Conservation (phyloP, 2,113 vertebrate species). For the Phasianus colchicus region DNA sequence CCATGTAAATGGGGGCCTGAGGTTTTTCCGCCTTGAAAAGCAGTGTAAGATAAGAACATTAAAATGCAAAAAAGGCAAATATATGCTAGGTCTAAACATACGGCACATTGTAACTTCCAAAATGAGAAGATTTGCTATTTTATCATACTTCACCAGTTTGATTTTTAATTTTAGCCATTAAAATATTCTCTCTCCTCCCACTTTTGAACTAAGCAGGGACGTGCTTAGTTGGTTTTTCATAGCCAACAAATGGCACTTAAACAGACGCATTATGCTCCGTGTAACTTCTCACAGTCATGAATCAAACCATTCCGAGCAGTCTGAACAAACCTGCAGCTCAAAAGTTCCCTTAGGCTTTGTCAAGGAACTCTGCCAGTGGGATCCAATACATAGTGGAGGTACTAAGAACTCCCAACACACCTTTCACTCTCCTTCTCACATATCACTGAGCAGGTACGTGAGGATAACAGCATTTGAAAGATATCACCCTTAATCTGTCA, state of each 20-base stretch:
- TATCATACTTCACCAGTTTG: neutral
- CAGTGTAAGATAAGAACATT: neutral
- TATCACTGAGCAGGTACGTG: neutral
- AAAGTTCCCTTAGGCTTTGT: neutral
- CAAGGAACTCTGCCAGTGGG: neutral
- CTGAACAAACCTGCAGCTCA: neutral
- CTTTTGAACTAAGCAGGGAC: neutral
- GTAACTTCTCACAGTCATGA: neutral
- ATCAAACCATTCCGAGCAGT: neutral
- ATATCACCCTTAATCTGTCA: neutral
- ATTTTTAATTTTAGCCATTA: neutral
- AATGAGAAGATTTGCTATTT: neutral
- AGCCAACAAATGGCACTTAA: neutral
- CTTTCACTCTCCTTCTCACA: neutral
- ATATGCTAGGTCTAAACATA: neutral
- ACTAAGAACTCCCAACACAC: neutral
- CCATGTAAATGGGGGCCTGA: neutral
- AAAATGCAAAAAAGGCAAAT: neutral
- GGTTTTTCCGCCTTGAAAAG: neutral
- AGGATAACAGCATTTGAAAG: neutral
- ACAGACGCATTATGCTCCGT: fast-evolving
- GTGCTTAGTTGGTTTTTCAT: neutral
- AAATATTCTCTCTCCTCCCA: neutral
- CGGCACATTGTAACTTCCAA: neutral
- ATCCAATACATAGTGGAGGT: neutral